Evolutionary conservation across 2,888 invertebrate genomes (phyloP).

Genomic region (Aspidiotus rigidus): DNA sequence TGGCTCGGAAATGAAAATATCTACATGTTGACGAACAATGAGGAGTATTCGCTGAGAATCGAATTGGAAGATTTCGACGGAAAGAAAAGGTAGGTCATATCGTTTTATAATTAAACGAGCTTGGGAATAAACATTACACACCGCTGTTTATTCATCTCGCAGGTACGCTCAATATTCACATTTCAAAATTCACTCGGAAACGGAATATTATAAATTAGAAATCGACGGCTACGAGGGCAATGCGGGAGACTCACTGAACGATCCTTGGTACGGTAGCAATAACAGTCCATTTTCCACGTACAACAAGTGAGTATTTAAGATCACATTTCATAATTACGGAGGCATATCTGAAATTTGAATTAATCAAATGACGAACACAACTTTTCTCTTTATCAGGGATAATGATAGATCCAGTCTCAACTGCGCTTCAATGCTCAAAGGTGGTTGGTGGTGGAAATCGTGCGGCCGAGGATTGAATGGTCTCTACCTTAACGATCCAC

Average conservation of each 20-base stretch:
- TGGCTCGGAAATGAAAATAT: constrained; percentile 91
- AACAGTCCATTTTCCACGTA: constrained; percentile 89
- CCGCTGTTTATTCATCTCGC: constrained; percentile 37
- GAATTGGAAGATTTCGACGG: constrained; percentile 89
- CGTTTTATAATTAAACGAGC: too few species aligned
- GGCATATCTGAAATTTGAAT: neutral
- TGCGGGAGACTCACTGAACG: constrained; percentile 82
- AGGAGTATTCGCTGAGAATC: constrained; percentile 76
- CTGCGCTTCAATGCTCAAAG: constrained; percentile 87
- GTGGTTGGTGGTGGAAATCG: constrained; percentile 94
- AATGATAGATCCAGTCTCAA: constrained; percentile 84
- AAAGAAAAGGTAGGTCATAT: constrained; percentile 63
- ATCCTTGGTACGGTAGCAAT: constrained; percentile 89
- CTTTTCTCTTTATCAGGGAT: constrained; percentile 52
- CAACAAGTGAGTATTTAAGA: constrained; percentile 56
- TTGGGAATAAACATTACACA: too few species aligned
- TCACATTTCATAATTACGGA: neutral
- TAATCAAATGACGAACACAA: constrained; percentile 1
- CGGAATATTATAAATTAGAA: constrained; percentile 82
- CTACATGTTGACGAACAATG: constrained; percentile 85
- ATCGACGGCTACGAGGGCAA: constrained; percentile 87
- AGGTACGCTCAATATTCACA: constrained; percentile 85
- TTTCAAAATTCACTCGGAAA: constrained; percentile 85
- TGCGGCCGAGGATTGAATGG: constrained; percentile 85
- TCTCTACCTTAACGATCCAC: constrained; percentile 77